phyloP scores from a whole-genome alignment of 1,140 invertebrate genomes.

The Dufourea novaeangliae region DNA sequence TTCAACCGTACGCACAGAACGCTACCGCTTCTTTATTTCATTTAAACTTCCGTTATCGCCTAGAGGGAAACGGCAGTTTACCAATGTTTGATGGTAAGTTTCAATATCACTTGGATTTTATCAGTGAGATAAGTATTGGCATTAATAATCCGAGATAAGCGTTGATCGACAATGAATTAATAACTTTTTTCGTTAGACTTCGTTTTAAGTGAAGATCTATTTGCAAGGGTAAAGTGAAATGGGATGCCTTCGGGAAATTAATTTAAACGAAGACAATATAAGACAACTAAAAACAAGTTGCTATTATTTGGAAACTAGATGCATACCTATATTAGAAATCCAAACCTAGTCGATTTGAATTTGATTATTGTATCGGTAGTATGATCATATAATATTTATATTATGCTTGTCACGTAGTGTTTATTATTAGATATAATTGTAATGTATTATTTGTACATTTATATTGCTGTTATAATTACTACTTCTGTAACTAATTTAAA shows the following conservation, averaged over 20 bases:
- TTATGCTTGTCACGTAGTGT: too few species aligned
- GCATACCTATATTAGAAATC: too few species aligned
- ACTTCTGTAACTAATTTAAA: too few species aligned
- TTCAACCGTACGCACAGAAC: conserved; percentile 62
- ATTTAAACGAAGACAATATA: too few species aligned
- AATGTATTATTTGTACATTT: too few species aligned
- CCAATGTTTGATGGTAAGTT: conserved; percentile 80
- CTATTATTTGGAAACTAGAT: too few species aligned
- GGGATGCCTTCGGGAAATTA: background rate
- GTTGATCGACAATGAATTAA: background rate
- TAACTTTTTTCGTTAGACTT: background rate
- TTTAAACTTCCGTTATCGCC: conserved; percentile 72
- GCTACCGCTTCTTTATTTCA: conserved; percentile 70
- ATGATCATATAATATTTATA: too few species aligned
- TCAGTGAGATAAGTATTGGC: conserved; percentile 16
- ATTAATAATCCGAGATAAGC: background rate
- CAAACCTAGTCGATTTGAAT: too few species aligned
- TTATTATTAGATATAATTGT: too few species aligned
- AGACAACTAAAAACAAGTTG: too few species aligned
- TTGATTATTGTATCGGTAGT: too few species aligned
- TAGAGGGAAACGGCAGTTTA: conserved; percentile 70
- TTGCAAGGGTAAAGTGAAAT: background rate
- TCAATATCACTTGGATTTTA: background rate
- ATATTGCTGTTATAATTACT: too few species aligned
- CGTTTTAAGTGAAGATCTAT: background rate